phyloP scores from a whole-genome alignment of 1,140 invertebrate species.

The Parasteatoda tepidariorum region DNA sequence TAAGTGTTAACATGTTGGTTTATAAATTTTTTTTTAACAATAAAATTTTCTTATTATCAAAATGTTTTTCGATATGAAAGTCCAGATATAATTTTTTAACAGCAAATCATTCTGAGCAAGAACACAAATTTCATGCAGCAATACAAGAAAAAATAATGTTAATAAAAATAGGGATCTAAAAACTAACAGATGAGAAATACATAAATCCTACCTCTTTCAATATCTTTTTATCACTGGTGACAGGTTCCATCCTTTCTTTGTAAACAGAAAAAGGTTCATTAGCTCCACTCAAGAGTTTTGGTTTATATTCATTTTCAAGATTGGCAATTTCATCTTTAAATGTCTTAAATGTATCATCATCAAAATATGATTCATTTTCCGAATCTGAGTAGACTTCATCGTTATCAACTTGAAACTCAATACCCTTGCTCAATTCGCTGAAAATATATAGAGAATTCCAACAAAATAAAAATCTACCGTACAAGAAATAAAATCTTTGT shows the following conservation, averaged over 20 bases:
- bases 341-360: neutral
- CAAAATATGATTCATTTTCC: neutral
- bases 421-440: conserved; percentile 27
- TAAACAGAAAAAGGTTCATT: neutral
- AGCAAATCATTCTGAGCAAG: too few relatives aligned
- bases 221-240: conserved; percentile 17
- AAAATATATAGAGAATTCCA: neutral
- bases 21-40: neutral
- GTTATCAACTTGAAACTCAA: conserved; percentile 31
- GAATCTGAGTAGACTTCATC: neutral
- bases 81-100: neutral
- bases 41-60: neutral
- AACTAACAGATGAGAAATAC: neutral
- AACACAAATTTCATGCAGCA: too few relatives aligned
- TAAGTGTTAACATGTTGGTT: too few relatives aligned
- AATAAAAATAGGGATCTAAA: neutral
- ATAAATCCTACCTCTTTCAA: conserved; percentile 21
- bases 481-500: too few relatives aligned
- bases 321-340: neutral
- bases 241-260: conserved; percentile 19
- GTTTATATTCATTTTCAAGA: conserved; percentile 17
- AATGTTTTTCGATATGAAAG: neutral
- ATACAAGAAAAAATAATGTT: too few relatives aligned
- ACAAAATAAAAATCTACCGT: too few relatives aligned
- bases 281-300: neutral